phyloP scores from a whole-genome alignment of 2,113 vertebrate genomes.

The Nasalis larvatus region DNA sequence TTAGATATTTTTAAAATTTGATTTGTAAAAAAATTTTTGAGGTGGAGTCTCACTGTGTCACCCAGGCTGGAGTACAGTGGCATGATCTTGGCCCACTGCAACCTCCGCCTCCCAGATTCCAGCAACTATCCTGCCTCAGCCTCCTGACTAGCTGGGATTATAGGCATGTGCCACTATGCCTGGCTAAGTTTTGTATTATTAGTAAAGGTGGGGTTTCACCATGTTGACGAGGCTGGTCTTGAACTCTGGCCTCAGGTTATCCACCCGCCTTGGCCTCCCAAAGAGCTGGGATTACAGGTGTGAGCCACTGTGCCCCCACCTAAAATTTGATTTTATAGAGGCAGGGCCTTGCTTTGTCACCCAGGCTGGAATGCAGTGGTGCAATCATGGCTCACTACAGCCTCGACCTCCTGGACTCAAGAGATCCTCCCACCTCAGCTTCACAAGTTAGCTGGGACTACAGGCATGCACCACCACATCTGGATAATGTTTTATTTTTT shows the following conservation, averaged over 20 bases:
- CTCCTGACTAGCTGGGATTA: too few species aligned
- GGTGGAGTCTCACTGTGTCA: too few species aligned
- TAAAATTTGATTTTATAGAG: not conserved
- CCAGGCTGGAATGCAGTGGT: not conserved
- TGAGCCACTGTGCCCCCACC: too few species aligned
- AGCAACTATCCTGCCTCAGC: too few species aligned
- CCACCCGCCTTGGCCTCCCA: not conserved
- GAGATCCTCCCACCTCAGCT: not conserved
- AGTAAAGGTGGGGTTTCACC: not conserved
- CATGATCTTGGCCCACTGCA: too few species aligned
- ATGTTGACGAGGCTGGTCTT: not conserved
- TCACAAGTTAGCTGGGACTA: not conserved
- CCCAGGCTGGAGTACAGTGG: too few species aligned
- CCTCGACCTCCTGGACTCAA: not conserved
- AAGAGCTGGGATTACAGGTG: not conserved
- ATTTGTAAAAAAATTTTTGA: not conserved
- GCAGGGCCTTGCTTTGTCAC: not conserved
- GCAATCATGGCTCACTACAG: too few species aligned
- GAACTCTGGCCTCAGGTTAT: not conserved
- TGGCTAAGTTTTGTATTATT: too few species aligned
- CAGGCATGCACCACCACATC: not conserved
- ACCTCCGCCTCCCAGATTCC: too few species aligned
- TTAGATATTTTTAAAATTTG: not conserved
- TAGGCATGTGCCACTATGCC: too few species aligned
- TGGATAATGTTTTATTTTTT: too few species aligned